Evolutionary conservation across 2,888 invertebrate species (phyloP), one percentile per base, ranked within the genome.

Genomic region (Pachliopta kotzebuea): DNA sequence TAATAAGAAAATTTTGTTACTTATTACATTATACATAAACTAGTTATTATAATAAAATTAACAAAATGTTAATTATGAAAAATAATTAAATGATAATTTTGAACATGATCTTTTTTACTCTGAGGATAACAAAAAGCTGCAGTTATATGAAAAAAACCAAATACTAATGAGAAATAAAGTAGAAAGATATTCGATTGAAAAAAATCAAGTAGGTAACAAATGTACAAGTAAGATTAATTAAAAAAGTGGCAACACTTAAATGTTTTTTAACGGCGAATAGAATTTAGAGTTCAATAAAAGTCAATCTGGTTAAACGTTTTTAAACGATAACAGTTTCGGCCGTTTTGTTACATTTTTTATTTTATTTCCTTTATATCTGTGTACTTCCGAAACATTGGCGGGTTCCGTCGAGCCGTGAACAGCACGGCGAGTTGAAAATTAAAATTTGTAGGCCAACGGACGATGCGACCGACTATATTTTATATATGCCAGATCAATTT

Each of bases 381-480:
- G 70, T 74, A 74, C 74, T 78, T 79, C 76, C 78, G 76, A 77
- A 78, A 79, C 80, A 78, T 76, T 74, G 78, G 71, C 73, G 70
- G 73, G 61, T 70, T 60, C 65, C 76, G 74, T 69, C 78, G 79
- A 82, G 69, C 80, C 84, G 75, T 81, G 79, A 77, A 74, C 69
- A 70, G 69, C 77, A 81, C 80, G 78, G 69, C 76, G 76, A 76
- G 76, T 75, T 74, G 78, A 79, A 83, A 84, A 83, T 86, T 81
- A 85, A 84, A 83, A 82, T 77, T 76, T 77, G 75, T 79, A 75
- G 71, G 69, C 72, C 70, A 68, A 62, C 67, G 69, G 65, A 57
- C 64, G 64, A 54, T 42, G 50, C 26, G 53, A 18, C 23, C 50
- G 54, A 62, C 68, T 68, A 66, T 70, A 69, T 70, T 67, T 66